Percentiles rank a stretch among this genome's conserved stretches.
Evolutionary conservation across 2,888 invertebrate species (phyloP).

Genomic region (Zhuqinia jingwanae): DNA sequence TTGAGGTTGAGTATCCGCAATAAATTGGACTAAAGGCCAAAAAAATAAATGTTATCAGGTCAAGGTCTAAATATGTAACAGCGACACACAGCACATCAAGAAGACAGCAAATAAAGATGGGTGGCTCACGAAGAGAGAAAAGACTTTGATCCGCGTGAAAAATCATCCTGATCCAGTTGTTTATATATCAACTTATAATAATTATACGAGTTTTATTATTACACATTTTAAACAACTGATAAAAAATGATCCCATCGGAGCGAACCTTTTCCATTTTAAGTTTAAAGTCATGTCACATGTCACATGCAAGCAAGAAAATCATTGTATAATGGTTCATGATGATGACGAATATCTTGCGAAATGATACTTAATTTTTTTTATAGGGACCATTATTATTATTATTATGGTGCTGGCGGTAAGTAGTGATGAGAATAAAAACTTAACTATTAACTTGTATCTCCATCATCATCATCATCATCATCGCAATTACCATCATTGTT

Average conservation of each 20-base stretch:
- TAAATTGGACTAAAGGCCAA: slow-evolving; percentile 22
- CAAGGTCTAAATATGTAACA: slow-evolving; percentile 30
- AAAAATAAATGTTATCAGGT: slow-evolving; percentile 43
- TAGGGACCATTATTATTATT: neutral
- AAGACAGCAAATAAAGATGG: too few species aligned
- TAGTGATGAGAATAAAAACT: slow-evolving; percentile 59
- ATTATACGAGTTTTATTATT: slow-evolving; percentile 9
- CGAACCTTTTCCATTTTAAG: slow-evolving; percentile 52
- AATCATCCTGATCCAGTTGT: slow-evolving; percentile 35
- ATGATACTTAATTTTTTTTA: neutral
- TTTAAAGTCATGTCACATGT: slow-evolving; percentile 60
- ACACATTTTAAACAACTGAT: neutral
- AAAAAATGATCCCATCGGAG: slow-evolving; percentile 15
- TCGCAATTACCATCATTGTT: slow-evolving; percentile 55
- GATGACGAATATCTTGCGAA: slow-evolving; percentile 52
- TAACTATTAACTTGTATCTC: slow-evolving; percentile 43
- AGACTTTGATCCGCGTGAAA: slow-evolving; percentile 42
- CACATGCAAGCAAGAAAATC: slow-evolving; percentile 45
- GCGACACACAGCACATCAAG: neutral
- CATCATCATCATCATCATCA: slow-evolving; percentile 40
- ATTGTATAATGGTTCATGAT: slow-evolving; percentile 49
- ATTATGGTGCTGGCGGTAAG: slow-evolving; percentile 52
- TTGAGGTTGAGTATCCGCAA: neutral
- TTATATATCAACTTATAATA: neutral
- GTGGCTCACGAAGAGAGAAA: neutral